phyloP scores from a whole-genome alignment of 2,888 invertebrate genomes.

The Acleris literana region DNA sequence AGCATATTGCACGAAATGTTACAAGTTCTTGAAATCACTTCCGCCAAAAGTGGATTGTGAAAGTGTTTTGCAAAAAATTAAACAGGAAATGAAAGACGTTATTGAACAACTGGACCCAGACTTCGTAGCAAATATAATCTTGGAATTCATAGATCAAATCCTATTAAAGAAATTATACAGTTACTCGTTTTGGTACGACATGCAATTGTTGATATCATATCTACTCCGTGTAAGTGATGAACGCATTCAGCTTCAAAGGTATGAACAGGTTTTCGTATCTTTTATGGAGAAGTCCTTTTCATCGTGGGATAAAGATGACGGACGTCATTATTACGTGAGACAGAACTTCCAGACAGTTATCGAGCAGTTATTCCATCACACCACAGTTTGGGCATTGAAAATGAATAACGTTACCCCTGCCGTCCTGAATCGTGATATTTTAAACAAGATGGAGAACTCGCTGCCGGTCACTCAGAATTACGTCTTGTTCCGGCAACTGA shows the following conservation, averaged over 20 bases:
- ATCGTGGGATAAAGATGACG: conserved; percentile 41
- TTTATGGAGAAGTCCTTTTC: conserved; percentile 46
- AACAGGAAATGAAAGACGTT: conserved; percentile 40
- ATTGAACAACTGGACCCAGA: conserved; percentile 50
- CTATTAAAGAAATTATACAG: conserved; percentile 20
- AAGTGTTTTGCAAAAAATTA: conserved; percentile 40
- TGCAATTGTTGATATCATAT: conserved; percentile 44
- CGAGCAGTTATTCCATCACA: not conserved
- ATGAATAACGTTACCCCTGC: conserved; percentile 22
- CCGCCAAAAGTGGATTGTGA: conserved; percentile 47
- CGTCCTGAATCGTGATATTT: conserved; percentile 6
- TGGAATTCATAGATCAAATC: conserved; percentile 38
- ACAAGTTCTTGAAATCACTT: conserved; percentile 48
- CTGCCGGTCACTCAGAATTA: conserved; percentile 16
- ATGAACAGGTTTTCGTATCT: conserved; percentile 45
- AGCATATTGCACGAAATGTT: conserved; percentile 54
- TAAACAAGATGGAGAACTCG: conserved; percentile 12
- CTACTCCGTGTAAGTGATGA: conserved; percentile 47
- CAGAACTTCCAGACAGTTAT: conserved; percentile 10
- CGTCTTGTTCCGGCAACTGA: conserved; percentile 16
- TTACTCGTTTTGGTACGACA: conserved; percentile 9
- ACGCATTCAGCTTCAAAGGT: conserved; percentile 47
- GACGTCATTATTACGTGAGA: conserved; percentile 24
- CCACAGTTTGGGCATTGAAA: conserved; percentile 2
- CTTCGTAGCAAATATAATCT: conserved; percentile 48